Percentiles rank a stretch among this genome's conserved stretches.
Conservation (phyloP, 1,140 invertebrate species). For the Drosophila malerkotliana region DNA sequence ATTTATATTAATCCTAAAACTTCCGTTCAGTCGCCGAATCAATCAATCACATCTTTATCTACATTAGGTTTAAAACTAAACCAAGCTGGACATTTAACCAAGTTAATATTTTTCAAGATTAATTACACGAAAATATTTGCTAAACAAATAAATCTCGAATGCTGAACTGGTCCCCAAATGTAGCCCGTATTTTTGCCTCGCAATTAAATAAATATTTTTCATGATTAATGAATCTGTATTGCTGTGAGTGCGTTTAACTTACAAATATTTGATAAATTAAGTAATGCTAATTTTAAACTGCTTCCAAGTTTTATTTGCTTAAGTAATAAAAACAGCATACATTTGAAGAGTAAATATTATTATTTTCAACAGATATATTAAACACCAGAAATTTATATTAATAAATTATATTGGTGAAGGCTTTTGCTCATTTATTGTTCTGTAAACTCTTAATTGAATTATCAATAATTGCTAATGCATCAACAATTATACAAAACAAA, state of each 20-base stretch:
- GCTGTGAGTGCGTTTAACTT: conserved; percentile 5
- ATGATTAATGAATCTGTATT: conserved; percentile 15
- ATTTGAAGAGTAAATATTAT: background rate
- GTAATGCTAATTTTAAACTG: conserved; percentile 21
- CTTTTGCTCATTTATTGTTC: background rate
- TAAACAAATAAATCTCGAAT: background rate
- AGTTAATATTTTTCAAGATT: conserved; percentile 1
- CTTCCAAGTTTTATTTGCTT: background rate
- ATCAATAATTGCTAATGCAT: too few species aligned
- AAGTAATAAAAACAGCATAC: background rate
- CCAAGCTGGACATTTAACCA: background rate
- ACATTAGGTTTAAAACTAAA: background rate
- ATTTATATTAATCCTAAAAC: background rate
- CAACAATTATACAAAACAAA: too few species aligned
- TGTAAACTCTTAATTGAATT: too few species aligned
- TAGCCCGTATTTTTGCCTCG: background rate
- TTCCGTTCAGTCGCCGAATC: background rate
- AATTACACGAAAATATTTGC: conserved; percentile 1
- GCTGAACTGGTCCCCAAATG: background rate
- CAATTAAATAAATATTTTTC: conserved; percentile 8
- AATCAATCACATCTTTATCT: background rate
- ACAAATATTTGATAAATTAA: conserved; percentile 17
- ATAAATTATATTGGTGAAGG: conserved; percentile 1
- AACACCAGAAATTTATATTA: background rate
- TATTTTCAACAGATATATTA: background rate